Evolutionary conservation across 2,113 vertebrate genomes (phyloP), one percentile per base, ranked within the genome.

Genomic region (Suncus etruscus): DNA sequence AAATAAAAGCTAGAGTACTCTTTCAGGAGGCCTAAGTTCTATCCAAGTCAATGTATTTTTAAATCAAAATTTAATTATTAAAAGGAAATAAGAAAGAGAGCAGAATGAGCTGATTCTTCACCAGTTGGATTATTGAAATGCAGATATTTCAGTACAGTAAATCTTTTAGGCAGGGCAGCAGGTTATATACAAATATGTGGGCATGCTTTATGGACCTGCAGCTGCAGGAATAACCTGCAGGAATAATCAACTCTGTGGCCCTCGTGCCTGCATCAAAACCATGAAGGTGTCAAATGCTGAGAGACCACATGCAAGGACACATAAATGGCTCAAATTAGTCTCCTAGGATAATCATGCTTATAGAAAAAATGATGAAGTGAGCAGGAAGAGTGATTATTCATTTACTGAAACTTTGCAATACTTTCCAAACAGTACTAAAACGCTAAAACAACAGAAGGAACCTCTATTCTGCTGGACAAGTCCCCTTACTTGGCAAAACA

Each of bases 281-380:
- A 97, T 1, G 25, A 96, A 97, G 97, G 97, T 97, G 97, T 78
- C 96, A 96, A 95, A 96, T n/a, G 72, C 94, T 96, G 95, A 95
- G 92, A 91, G 93, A 65, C 95, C 98, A 97, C 98, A 97, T 98
- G 98, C 97, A 95, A 94, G 81, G 22, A 83, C 96, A 92, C 96
- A 95, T 97, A 94, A 78, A 90, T 96, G 97, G 96, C 95, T 14
- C 14, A 92, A 80, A 97, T 94, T 87, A 94, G 94, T 97, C 97
- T 98, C 98, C 61, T n/a, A 97, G 95, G 97, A 96, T 96, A 90
- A 96, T 97, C 97, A 97, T 96, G 95, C 97, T 96, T 95, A 94
- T 95, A 93, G 96, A 97, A 97, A 97, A 98, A 98, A 98, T 97
- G 97, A 98, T 91, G 94, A 97, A 96, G 95, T 95, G 94, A 97